Evolutionary conservation across 1,140 invertebrate species (phyloP), one percentile per base, ranked within the genome.

Genomic region (Apocrypta bakeri): DNA sequence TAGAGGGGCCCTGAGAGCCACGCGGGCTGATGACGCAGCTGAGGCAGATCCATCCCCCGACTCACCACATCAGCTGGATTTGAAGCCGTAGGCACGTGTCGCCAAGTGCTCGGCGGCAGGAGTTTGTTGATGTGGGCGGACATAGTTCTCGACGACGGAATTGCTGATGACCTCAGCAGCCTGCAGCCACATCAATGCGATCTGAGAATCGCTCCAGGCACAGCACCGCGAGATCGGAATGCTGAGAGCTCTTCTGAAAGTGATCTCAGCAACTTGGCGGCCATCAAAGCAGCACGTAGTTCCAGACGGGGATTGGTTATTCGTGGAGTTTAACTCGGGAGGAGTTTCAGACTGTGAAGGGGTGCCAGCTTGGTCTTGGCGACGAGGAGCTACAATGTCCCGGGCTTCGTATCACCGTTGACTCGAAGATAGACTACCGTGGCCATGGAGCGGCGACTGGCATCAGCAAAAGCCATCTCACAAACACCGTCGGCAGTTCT

Each of bases 11-110:
- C n/a, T n/a, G n/a, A n/a, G n/a, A n/a, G n/a, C n/a, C n/a, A n/a
- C n/a, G n/a, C n/a, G n/a, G n/a, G n/a, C n/a, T n/a, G 68, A 14
- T 56, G 29, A 9, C 11, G 14, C 9, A 85, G 72, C 12, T 33
- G 24, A 8, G 33, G 25, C 17, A 75, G 25, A 40, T 75, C 68
- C 9, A 76, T 48, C n/a, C 88, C 87, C 61, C 87, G 40, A 25
- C 86, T 84, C 3, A 83, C 78, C 24, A 81, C 80, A 75, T 90
- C 88, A 3, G 86, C 89, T 40, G 88, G 89, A 78, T 90, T 90
- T 1, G 77, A 40, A 9, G 27, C n/a, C 12, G 76, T 80, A 21
- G 79, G 75, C 11, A 87, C 82, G 77, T 88, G 82, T 12, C 25
- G 61, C 88, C 88, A 89, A 29, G 84, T n/a, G 1, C 61, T 27